These are phyloP conservation scores for Thripadectes ignobilis DNA, from an alignment of 2,797 vertebrate species.

Conservation along the genomic window DNA sequence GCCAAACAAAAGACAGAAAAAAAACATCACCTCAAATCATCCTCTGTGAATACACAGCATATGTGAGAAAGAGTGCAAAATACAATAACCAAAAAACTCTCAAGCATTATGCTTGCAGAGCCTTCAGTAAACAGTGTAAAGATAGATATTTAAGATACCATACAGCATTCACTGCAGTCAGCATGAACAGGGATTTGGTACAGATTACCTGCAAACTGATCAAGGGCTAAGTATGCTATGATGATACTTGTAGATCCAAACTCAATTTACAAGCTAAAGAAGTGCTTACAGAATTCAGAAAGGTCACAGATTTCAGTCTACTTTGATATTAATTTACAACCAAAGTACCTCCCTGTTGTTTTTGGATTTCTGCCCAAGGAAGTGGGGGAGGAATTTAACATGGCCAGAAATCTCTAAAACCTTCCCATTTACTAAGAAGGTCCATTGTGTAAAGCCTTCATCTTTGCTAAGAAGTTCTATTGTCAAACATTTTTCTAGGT, in stretches of 20 bases:
- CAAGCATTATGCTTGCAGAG: background rate
- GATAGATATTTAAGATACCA: background rate
- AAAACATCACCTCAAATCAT: background rate
- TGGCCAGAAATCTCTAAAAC: background rate
- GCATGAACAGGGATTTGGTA: background rate
- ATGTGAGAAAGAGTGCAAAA: background rate
- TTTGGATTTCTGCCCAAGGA: conserved; percentile 14
- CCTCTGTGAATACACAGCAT: background rate
- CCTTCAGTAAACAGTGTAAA: background rate
- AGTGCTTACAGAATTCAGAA: background rate
- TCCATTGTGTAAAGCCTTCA: background rate
- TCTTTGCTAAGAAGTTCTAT: background rate
- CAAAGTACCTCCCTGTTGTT: background rate
- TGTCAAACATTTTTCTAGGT: conserved; percentile 34
- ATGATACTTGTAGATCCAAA: background rate
- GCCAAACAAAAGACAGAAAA: background rate
- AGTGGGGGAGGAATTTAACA: background rate
- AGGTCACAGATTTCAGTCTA: background rate
- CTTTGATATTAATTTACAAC: background rate
- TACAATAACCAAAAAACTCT: background rate
- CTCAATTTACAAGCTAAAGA: background rate
- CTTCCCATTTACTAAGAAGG: background rate
- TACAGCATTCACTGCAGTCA: background rate
- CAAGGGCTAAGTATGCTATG: background rate
- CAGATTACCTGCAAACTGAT: background rate